Percentiles rank a stretch among this genome's conserved stretches.
These are phyloP conservation scores for Eurypyga helias DNA, from an alignment of 2,113 vertebrate genomes.

Conservation along the genomic window DNA sequence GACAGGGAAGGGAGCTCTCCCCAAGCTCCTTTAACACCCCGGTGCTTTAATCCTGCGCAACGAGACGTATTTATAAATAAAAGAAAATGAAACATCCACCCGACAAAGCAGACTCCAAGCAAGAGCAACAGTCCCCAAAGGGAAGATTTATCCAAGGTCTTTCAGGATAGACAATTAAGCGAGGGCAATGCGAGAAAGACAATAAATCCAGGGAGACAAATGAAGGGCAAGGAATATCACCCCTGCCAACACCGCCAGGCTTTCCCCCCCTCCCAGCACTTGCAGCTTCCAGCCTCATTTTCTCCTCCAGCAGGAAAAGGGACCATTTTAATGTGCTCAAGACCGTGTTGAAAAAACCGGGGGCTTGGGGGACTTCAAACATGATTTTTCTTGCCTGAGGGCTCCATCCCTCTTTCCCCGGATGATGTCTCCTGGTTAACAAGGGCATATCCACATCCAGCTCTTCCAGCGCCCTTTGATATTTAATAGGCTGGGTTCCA, in stretches of 20 bases:
- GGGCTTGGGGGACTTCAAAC: conserved; percentile 8
- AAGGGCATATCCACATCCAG: background rate
- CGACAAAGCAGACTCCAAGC: background rate
- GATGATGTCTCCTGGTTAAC: background rate
- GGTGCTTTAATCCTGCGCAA: background rate
- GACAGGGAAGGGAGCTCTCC: background rate
- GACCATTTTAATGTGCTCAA: background rate
- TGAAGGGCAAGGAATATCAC: background rate
- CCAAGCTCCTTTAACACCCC: background rate
- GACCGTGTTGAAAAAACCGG: background rate
- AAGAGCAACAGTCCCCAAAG: conserved; percentile 18
- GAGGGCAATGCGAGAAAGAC: background rate
- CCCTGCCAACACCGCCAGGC: background rate
- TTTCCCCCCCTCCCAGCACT: background rate
- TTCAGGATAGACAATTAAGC: background rate
- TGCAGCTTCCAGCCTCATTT: background rate
- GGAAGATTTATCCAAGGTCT: conserved; percentile 58
- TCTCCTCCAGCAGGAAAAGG: conserved; percentile 9
- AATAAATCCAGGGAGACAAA: conserved; percentile 42
- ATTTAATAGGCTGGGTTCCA: background rate
- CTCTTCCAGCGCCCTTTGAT: background rate
- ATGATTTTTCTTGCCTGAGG: background rate
- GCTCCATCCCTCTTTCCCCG: background rate
- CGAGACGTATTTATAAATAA: background rate
- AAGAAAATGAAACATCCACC: background rate